Conservation (phyloP, 2,888 invertebrate genomes). For the Azorinus chamasolen region DNA sequence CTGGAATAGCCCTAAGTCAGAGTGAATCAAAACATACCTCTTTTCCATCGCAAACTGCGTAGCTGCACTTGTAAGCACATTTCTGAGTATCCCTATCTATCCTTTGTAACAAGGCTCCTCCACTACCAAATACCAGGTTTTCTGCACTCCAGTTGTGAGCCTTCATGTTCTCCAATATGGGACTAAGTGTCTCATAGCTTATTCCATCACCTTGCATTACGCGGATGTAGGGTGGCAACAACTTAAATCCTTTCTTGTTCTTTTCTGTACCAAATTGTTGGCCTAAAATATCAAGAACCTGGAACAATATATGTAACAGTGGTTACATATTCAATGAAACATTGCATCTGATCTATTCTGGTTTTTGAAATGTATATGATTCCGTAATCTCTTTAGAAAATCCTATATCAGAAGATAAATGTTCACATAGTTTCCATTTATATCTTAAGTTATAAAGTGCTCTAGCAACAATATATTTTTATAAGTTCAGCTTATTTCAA, state of each 20-base stretch:
- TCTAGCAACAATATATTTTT: too few species aligned
- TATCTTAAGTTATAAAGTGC: too few species aligned
- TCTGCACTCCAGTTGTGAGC: constrained; percentile 86
- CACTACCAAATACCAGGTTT: constrained; percentile 87
- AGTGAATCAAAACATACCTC: too few species aligned
- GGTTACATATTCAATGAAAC: too few species aligned
- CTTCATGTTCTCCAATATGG: constrained; percentile 85
- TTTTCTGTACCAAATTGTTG: constrained; percentile 84
- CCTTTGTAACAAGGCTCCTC: constrained; percentile 87
- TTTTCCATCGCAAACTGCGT: constrained; percentile 86
- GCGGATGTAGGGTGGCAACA: constrained; percentile 86
- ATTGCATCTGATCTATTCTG: too few species aligned
- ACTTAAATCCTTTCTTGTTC: constrained; percentile 87
- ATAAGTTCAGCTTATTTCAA: too few species aligned
- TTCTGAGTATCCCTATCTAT: constrained; percentile 88
- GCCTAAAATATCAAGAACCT: constrained; percentile 86
- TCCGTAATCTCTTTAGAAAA: too few species aligned
- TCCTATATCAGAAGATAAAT: too few species aligned
- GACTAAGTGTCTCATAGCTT: constrained; percentile 85
- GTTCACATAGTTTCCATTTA: too few species aligned
- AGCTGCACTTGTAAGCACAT: constrained; percentile 88
- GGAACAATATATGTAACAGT: too few species aligned
- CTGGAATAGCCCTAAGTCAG: too few species aligned
- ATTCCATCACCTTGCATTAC: constrained; percentile 88
- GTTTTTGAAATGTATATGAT: too few species aligned